These are phyloP conservation scores for Opisthograptis luteolata DNA, from an alignment of 2,888 invertebrate genomes.

Conservation along the genomic window DNA sequence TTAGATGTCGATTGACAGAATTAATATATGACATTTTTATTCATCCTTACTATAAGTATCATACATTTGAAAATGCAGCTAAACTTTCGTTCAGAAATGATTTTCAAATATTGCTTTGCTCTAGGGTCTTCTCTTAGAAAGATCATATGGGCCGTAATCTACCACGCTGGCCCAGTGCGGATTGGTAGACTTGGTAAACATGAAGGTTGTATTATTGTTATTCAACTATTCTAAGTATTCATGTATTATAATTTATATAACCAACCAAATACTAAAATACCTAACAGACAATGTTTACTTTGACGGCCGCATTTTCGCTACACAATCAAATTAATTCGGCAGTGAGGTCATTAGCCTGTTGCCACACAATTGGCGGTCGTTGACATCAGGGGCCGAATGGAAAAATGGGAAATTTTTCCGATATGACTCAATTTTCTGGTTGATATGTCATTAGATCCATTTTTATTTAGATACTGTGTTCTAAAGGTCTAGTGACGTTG, in stretches of 20 bases:
- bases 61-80: no score
- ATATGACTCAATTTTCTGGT: constrained; percentile 19
- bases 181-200: no score
- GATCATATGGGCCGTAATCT: no score
- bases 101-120: no score
- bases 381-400: constrained; percentile 47
- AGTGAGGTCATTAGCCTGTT: constrained; percentile 52
- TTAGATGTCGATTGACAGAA: no score
- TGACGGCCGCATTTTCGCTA: constrained; percentile 18
- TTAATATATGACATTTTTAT: no score
- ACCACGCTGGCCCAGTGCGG: no score
- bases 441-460: background rate
- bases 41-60: no score
- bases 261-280: background rate
- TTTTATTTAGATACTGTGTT: background rate
- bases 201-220: no score
- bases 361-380: constrained; percentile 56
- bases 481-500: background rate
- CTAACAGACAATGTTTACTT: constrained; percentile 9
- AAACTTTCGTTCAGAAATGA: no score
- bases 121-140: no score
- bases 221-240: constrained; percentile 9
- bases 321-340: constrained; percentile 47
- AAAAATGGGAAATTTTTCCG: constrained; percentile 46
- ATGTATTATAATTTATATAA: constrained; percentile 9